Conservation (phyloP, 2,797 vertebrate genomes). For the Synanceia verrucosa region DNA sequence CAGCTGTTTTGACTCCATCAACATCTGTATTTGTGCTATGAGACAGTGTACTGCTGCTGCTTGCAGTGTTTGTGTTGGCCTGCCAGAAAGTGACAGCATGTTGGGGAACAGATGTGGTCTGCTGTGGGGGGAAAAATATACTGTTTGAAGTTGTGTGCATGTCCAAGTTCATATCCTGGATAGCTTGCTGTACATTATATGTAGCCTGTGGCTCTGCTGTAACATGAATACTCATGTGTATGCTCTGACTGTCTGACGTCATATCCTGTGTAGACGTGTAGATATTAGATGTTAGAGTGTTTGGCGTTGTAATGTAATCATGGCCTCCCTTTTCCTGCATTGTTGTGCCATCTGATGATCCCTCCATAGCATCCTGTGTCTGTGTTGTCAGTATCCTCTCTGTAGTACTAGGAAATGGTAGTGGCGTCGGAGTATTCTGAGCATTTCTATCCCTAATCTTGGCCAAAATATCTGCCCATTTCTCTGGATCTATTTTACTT, state of each 20-base stretch:
- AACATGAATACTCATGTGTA: not conserved
- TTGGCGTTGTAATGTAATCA: slow-evolving; percentile 17
- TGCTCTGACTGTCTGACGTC: not conserved
- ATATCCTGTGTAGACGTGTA: not conserved
- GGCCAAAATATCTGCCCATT: slow-evolving; percentile 93
- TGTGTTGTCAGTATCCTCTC: slow-evolving; percentile 35
- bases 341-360: slow-evolving; percentile 68
- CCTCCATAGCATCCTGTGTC: slow-evolving; percentile 44
- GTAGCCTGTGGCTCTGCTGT: slow-evolving; percentile 10
- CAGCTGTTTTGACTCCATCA: slow-evolving; percentile 47
- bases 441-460: slow-evolving; percentile 86
- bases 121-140: slow-evolving; percentile 51
- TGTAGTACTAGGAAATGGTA: slow-evolving; percentile 28
- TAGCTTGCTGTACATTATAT: slow-evolving; percentile 30
- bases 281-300: not conserved
- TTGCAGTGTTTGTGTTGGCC: slow-evolving; percentile 39
- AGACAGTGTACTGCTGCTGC: slow-evolving; percentile 42
- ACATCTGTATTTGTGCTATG: slow-evolving; percentile 54
- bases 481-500: slow-evolving; percentile 90
- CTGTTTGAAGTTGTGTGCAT: slow-evolving; percentile 50
- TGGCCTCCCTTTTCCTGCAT: slow-evolving; percentile 43
- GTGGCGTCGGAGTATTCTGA: slow-evolving; percentile 64
- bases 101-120: slow-evolving; percentile 70
- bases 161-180: slow-evolving; percentile 32
- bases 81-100: slow-evolving; percentile 55